A percentile compares a stretch with the other conserved stretches of the same genome.
Conservation (phyloP, 2,113 vertebrate genomes). For the Notothenia rossii region DNA sequence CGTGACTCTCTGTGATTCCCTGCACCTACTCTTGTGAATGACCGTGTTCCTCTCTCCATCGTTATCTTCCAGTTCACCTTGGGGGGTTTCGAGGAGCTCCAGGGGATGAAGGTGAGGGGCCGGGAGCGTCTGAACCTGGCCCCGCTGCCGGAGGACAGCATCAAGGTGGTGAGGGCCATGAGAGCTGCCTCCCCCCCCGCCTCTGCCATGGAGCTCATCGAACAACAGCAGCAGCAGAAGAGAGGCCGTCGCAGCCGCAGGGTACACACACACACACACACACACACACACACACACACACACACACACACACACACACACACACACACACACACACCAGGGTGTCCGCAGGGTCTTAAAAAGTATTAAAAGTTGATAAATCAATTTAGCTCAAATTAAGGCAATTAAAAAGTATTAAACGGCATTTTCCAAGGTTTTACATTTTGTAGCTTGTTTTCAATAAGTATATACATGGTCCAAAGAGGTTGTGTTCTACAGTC, state of each 20-base stretch:
- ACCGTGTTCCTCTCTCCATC: neutral
- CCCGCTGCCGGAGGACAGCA: constrained; percentile 93
- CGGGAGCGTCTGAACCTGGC: constrained; percentile 87
- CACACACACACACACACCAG: too few species aligned
- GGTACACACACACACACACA: constrained; percentile 78
- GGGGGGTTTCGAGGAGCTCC: constrained; percentile 94
- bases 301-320: too few species aligned
- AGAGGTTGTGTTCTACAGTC: too few species aligned
- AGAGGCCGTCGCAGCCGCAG: constrained; percentile 91
- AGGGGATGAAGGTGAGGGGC: constrained; percentile 88
- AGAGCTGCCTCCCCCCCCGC: constrained; percentile 92
- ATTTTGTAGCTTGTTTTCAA: too few species aligned
- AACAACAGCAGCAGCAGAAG: constrained; percentile 92
- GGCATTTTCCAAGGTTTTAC: too few species aligned
- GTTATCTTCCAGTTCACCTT: constrained; percentile 88
- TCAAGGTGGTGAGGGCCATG: constrained; percentile 94
- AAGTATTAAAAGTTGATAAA: too few species aligned
- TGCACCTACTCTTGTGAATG: neutral
- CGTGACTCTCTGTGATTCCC: neutral
- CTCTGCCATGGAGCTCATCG: constrained; percentile 91
- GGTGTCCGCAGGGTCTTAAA: too few species aligned
- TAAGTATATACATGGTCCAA: too few species aligned
- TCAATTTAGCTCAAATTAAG: too few species aligned
- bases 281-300: neutral
- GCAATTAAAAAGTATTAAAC: too few species aligned